Percentiles rank a stretch among this genome's conserved stretches.
phyloP scores from a whole-genome alignment of 2,888 invertebrate species.

The Fragum sueziense region DNA sequence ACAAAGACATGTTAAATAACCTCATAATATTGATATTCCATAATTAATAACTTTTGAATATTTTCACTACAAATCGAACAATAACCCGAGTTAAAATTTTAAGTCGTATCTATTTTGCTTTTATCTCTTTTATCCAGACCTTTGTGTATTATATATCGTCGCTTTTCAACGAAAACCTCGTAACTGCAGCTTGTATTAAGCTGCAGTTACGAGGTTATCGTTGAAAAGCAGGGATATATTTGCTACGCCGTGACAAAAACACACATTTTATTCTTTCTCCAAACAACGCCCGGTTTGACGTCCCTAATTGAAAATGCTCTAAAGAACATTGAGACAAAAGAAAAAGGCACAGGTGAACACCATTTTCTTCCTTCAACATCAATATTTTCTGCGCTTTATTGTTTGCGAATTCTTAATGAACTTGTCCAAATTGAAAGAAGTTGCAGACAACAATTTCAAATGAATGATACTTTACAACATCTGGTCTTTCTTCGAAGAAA shows the following conservation, averaged over 20 bases:
- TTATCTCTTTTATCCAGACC: not conserved
- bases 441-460: too few species aligned
- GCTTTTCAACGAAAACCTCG: too few species aligned
- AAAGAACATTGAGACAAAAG: not conserved
- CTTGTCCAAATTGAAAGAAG: not conserved
- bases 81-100: not conserved
- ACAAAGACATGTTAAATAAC: too few species aligned
- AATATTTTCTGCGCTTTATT: not conserved
- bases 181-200: too few species aligned
- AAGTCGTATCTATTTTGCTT: not conserved
- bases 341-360: not conserved
- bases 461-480: not conserved
- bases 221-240: too few species aligned
- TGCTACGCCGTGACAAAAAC: too few species aligned
- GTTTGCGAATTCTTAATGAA: not conserved
- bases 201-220: too few species aligned
- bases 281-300: too few species aligned
- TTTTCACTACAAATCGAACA: not conserved
- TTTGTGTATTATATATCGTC: not conserved
- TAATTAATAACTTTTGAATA: too few species aligned
- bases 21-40: too few species aligned
- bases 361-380: not conserved
- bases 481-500: not conserved
- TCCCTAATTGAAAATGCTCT: not conserved
- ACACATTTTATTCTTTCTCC: too few species aligned